A percentile compares a stretch with the other conserved stretches of the same genome.
phyloP scores from a whole-genome alignment of 2,888 invertebrate species.

The Agrilus cyanescens region DNA sequence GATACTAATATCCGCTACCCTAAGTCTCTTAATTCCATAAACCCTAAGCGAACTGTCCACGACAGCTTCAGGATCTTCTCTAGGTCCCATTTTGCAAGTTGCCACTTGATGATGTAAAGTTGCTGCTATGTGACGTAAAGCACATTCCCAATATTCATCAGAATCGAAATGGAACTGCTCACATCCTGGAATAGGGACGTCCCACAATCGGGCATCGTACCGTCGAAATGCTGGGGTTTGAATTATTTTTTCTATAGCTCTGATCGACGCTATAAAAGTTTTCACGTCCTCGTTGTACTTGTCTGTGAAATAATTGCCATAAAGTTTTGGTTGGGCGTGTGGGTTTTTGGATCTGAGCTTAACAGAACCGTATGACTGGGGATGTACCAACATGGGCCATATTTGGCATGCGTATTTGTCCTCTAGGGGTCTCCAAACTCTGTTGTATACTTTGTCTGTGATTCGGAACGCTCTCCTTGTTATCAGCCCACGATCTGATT shows the following conservation, averaged over 20 bases:
- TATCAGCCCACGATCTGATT: constrained; percentile 24
- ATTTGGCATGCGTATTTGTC: constrained; percentile 30
- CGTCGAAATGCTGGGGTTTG: constrained; percentile 37
- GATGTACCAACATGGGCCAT: constrained; percentile 60
- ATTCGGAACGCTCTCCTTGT: constrained; percentile 41
- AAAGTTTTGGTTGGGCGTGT: constrained; percentile 55
- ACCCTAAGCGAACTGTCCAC: constrained; percentile 43
- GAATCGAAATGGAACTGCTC: constrained; percentile 28
- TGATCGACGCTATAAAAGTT: constrained; percentile 31
- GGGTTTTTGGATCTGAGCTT: constrained; percentile 61
- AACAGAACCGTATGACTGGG: constrained; percentile 57
- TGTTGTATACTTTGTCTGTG: constrained; percentile 41
- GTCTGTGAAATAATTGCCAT: constrained; percentile 69
- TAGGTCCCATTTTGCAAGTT: constrained; percentile 46
- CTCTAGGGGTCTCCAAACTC: constrained; percentile 44
- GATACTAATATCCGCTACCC: constrained; percentile 45
- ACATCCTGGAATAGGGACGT: constrained; percentile 41
- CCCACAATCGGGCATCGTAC: constrained; percentile 33
- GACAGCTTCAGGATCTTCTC: constrained; percentile 40
- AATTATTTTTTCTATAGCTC: constrained; percentile 40
- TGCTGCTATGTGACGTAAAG: constrained; percentile 34
- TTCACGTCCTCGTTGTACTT: constrained; percentile 35
- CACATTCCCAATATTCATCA: constrained; percentile 43
- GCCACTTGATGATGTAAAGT: constrained; percentile 43
- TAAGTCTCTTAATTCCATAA: constrained; percentile 38